A percentile compares a stretch with the other conserved stretches of the same genome.
Evolutionary conservation across 2,888 invertebrate species (phyloP).

Genomic region (Leucoptera coffeella): DNA sequence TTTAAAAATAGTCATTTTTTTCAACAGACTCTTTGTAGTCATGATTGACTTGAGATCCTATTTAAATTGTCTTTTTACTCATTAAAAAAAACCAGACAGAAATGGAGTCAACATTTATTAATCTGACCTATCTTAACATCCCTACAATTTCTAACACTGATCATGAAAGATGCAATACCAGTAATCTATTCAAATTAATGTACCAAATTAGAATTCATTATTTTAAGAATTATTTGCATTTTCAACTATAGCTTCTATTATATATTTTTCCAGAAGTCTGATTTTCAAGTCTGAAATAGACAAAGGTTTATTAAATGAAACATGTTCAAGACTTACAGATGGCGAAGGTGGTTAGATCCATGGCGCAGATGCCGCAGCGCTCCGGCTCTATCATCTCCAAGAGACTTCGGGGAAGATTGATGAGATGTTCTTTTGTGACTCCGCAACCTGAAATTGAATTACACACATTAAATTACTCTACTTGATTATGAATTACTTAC

Average conservation of each 20-base stretch:
- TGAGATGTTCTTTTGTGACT: no score
- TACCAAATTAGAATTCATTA: background rate
- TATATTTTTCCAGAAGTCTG: background rate
- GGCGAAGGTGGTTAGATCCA: conserved; percentile 13
- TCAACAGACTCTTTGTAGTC: no score
- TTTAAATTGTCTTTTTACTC: no score
- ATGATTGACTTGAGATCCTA: no score
- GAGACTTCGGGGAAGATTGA: no score
- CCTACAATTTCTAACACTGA: background rate
- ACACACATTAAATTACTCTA: no score
- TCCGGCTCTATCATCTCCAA: conserved; percentile 17
- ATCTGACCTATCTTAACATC: no score
- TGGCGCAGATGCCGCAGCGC: conserved; percentile 23
- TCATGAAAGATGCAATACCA: background rate
- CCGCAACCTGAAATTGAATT: no score
- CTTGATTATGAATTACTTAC: no score
- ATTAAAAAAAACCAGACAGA: no score
- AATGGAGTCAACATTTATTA: no score
- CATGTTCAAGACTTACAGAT: conserved; percentile 15
- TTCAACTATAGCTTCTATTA: background rate
- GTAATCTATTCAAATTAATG: background rate
- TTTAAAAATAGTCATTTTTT: no score
- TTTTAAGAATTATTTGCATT: background rate
- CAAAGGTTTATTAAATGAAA: background rate
- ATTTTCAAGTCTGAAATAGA: background rate